These are phyloP conservation scores for Halichoerus grypus DNA, from an alignment of 2,113 vertebrate species.

Conservation along the genomic window DNA sequence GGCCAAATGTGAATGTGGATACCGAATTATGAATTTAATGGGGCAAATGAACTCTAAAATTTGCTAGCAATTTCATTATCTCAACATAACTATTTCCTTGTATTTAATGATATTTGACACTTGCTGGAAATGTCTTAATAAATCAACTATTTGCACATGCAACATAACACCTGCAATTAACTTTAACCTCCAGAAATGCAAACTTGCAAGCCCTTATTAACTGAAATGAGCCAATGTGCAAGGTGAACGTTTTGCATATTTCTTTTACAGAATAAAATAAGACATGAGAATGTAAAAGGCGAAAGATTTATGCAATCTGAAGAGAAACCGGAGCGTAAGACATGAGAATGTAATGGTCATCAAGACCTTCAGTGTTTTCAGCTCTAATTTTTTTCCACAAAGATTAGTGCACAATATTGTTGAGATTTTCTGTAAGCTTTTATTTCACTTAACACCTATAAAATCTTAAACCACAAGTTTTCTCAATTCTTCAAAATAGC, in stretches of 20 bases:
- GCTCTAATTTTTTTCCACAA: not conserved
- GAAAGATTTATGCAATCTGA: no score
- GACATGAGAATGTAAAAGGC: not conserved
- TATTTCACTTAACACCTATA: conserved; percentile 18
- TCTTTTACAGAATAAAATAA: conserved; percentile 54
- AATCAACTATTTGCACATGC: conserved; percentile 45
- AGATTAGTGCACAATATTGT: not conserved
- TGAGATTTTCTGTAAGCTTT: conserved; percentile 11
- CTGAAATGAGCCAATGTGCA: not conserved
- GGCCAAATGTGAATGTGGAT: not conserved
- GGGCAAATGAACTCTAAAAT: conserved; percentile 6
- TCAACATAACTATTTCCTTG: not conserved
- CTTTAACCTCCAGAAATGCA: conserved; percentile 47
- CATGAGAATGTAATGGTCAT: not conserved
- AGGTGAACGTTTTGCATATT: not conserved
- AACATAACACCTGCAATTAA: conserved; percentile 49
- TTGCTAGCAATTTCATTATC: conserved; percentile 40
- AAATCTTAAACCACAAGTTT: conserved; percentile 33
- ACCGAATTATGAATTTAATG: conserved; percentile 53
- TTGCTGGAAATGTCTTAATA: not conserved
- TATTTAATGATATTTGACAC: conserved; percentile 34
- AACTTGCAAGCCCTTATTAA: not conserved
- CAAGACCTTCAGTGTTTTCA: not conserved
- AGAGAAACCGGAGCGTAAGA: not conserved
- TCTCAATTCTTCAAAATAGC: conserved; percentile 34